A percentile compares a stretch with the other conserved stretches of the same genome.
These are phyloP conservation scores for Aurelia aurita DNA, from an alignment of 30 jellyfish, hydroid and myxozoan genomes.

Conservation along the genomic window DNA sequence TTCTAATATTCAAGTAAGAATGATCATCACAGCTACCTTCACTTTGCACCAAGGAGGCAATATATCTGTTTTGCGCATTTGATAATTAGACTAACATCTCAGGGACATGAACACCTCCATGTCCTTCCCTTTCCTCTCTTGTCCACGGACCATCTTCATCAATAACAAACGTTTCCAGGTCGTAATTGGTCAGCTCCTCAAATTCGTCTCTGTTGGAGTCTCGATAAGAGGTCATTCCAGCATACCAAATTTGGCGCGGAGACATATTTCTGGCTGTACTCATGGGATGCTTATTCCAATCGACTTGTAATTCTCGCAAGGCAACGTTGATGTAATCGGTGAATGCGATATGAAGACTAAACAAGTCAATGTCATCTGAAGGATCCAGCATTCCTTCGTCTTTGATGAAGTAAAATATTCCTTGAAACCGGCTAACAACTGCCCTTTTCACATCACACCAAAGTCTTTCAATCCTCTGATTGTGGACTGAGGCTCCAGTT, in stretches of 20 bases:
- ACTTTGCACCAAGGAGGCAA: neutral
- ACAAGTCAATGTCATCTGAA: constrained; percentile 9
- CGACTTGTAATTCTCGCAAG: neutral
- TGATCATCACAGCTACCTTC: too few relatives aligned
- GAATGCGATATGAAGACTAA: neutral
- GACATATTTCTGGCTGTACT: constrained; percentile 28
- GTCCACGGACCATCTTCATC: constrained; percentile 43
- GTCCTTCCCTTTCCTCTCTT: constrained; percentile 33
- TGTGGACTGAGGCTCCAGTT: constrained; percentile 30
- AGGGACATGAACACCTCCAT: constrained; percentile 46
- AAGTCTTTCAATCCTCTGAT: constrained; percentile 47
- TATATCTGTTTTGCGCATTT: neutral
- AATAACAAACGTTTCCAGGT: constrained; percentile 11
- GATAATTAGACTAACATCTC: neutral
- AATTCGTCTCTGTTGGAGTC: constrained; percentile 10
- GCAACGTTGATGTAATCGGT: neutral
- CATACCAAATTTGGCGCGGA: constrained; percentile 9
- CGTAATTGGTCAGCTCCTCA: constrained; percentile 2
- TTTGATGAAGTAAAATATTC: neutral
- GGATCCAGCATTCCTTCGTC: constrained; percentile 21
- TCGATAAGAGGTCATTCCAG: neutral
- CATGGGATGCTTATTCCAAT: constrained; percentile 57
- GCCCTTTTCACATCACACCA: constrained; percentile 5
- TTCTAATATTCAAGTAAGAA: too few relatives aligned
- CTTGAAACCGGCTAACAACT: neutral